phyloP scores from a whole-genome alignment of 2,113 vertebrate species.

The Microtus oregoni region DNA sequence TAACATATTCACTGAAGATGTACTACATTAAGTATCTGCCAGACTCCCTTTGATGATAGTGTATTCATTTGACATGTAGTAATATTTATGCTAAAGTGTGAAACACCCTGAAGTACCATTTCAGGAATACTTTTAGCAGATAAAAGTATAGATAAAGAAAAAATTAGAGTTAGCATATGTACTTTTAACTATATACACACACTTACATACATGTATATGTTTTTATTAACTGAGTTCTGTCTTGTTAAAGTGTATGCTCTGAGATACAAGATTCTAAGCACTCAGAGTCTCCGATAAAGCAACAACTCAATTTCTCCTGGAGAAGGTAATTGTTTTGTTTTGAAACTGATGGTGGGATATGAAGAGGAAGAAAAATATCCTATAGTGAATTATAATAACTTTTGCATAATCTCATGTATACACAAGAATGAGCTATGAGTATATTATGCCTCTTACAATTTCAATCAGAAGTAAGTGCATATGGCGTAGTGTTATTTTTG shows the following conservation, averaged over 20 bases:
- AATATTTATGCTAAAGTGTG: background rate
- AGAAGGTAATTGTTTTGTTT: background rate
- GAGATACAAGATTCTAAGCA: background rate
- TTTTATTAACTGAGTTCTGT: background rate
- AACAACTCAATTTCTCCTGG: background rate
- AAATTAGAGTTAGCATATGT: background rate
- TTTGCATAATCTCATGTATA: background rate
- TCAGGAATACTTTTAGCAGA: background rate
- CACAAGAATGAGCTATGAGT: background rate
- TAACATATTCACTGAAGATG: slow-evolving; percentile 38
- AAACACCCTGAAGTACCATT: background rate
- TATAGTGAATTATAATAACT: background rate
- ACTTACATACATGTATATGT: background rate
- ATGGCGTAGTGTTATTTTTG: background rate
- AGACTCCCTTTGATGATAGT: slow-evolving; percentile 24
- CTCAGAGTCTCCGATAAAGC: background rate
- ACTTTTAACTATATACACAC: rapidly evolving
- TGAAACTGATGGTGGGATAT: background rate
- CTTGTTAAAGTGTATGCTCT: background rate
- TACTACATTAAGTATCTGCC: slow-evolving; percentile 50
- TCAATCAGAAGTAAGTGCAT: background rate
- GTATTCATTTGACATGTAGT: slow-evolving; percentile 6
- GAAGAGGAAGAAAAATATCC: background rate
- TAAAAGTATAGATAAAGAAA: background rate
- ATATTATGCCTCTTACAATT: background rate